Percentiles rank a stretch among this genome's conserved stretches.
These are phyloP conservation scores for Apteryx owenii DNA, from an alignment of 2,113 vertebrate genomes.

Conservation along the genomic window DNA sequence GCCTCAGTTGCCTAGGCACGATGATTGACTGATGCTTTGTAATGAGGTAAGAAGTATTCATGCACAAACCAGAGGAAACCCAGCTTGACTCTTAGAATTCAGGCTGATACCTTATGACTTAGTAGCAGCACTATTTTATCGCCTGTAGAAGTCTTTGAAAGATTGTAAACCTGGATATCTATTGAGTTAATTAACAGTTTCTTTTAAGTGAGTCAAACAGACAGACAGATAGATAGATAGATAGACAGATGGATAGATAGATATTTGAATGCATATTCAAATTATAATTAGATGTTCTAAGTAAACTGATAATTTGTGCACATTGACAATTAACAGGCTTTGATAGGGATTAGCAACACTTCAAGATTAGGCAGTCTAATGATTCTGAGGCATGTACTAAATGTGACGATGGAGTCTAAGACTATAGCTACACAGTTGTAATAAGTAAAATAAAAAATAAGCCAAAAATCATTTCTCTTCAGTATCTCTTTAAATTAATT, in stretches of 20 bases:
- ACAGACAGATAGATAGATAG: not conserved
- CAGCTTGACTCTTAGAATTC: not conserved
- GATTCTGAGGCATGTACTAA: not conserved
- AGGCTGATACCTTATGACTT: not conserved
- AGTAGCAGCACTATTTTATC: not conserved
- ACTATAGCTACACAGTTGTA: not conserved
- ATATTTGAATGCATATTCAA: not conserved
- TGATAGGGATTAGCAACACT: not conserved
- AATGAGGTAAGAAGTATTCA: not conserved
- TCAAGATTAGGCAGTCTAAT: not conserved
- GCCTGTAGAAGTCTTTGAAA: slow-evolving; percentile 6
- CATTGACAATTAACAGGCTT: not conserved
- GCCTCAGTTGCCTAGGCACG: not conserved
- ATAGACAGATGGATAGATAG: not conserved
- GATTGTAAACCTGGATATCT: slow-evolving; percentile 4
- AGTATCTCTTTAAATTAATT: not conserved
- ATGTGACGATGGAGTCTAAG: not conserved
- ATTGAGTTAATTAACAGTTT: not conserved
- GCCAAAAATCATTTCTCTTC: not conserved
- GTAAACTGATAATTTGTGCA: not conserved
- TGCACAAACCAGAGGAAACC: not conserved
- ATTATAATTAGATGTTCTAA: not conserved
- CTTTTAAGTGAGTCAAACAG: slow-evolving; percentile 12
- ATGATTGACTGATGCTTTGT: not conserved
- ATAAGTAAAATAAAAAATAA: not conserved